These are phyloP conservation scores for Morone chrysops DNA, from an alignment of 2,113 vertebrate species.

Conservation along the genomic window DNA sequence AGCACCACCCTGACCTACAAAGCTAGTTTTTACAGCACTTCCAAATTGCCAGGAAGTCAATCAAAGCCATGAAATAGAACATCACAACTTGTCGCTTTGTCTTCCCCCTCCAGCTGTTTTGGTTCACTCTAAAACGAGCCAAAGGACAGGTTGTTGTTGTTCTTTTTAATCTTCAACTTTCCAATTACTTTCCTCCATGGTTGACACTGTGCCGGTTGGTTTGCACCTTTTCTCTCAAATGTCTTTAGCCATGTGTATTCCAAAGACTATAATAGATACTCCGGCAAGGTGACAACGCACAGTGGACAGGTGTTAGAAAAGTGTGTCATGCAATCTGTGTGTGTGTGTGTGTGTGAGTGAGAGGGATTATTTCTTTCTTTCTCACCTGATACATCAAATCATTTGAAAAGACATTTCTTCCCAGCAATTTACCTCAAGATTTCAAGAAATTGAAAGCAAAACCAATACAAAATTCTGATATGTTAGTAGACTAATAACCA, in stretches of 20 bases:
- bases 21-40: background rate
- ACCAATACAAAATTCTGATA: too few relatives aligned
- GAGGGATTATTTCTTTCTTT: too few relatives aligned
- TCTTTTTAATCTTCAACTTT: background rate
- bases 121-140: background rate
- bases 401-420: too few relatives aligned
- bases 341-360: too few relatives aligned
- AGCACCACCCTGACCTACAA: background rate
- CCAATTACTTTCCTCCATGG: background rate
- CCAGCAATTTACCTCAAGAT: too few relatives aligned
- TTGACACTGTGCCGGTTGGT: background rate
- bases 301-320: background rate
- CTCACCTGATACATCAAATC: too few relatives aligned
- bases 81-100: background rate
- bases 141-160: too few relatives aligned
- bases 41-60: slow-evolving; percentile 8
- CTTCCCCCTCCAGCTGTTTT: slow-evolving; percentile 5
- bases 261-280: background rate
- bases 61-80: background rate
- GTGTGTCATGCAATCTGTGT: too few relatives aligned
- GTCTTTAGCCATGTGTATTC: background rate
- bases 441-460: too few relatives aligned
- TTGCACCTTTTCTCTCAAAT: background rate
- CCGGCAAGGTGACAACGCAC: background rate
- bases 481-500: too few relatives aligned